Evolutionary conservation across 2,888 invertebrate genomes (phyloP), one percentile per base, ranked within the genome.

Genomic region (Synergus gifuensis): DNA sequence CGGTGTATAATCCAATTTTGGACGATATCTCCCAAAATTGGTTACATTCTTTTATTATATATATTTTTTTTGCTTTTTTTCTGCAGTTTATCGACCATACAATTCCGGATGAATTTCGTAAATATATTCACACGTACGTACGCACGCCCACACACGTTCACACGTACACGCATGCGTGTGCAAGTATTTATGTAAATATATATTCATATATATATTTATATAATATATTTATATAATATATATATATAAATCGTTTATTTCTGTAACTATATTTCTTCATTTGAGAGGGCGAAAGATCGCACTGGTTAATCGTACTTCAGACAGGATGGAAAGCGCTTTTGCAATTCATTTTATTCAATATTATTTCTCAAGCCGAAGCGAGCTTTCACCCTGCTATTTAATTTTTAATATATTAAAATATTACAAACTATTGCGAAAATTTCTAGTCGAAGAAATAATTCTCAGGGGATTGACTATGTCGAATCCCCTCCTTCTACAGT

Each of bases 381-480:
- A 28, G 60, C 81, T 81, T 79, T 82, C 79, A 62, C 79, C 79
- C 79, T 76, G 63, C 78, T 76, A 67, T 83, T 84, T 79, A 83
- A 83, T 81, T 82, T 79, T 85, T 84, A 84, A 86, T 88, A 84
- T 81, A 87, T 86, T 87, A 87, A 88, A 88, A 83, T 87, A 87
- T 88, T 87, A 88, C 79, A 86, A 88, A 86, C 87, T 87, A 87
- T 85, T 79, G 85, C 85, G 82, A 83, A 77, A 83, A 84, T 78
- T 84, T 85, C 85, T 85, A 85, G 83, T 78, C 84, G 79, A 82
- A 79, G 83, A 81, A 84, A 86, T 81, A 76, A 82, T 82, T 76
- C 66, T 67, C 80, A 78, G 76, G 79, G 69, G 18, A 63, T 66
- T 62, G 77, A 73, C 78, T 78, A 79, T 16, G 54, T 73, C 54